Conservation (phyloP, 2,113 vertebrate species). For the Dasypus novemcinctus region DNA sequence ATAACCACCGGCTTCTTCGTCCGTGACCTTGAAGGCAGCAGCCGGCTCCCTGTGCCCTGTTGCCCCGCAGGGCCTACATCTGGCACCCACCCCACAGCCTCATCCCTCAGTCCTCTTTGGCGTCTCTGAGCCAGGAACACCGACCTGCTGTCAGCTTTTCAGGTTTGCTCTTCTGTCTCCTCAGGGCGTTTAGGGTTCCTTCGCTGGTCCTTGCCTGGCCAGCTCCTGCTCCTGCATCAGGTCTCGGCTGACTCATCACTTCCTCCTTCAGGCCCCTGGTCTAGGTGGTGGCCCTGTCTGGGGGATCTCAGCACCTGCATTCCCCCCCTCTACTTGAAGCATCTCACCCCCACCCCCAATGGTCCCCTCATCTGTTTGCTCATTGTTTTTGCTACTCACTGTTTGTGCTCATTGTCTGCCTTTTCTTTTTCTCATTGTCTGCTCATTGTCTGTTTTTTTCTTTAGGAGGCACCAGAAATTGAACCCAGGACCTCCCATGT, state of each 20-base stretch:
- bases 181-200: not conserved
- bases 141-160: not conserved
- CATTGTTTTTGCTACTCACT: too few relatives aligned
- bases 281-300: not conserved
- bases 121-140: not conserved
- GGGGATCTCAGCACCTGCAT: not conserved
- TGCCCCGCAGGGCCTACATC: not conserved
- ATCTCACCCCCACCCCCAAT: too few relatives aligned
- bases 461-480: too few relatives aligned
- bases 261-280: not conserved
- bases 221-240: not conserved
- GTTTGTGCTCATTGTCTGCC: too few relatives aligned
- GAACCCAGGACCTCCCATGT: too few relatives aligned
- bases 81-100: not conserved
- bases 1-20: not conserved
- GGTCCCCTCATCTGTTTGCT: too few relatives aligned
- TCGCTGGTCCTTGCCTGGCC: not conserved
- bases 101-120: not conserved
- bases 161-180: not conserved
- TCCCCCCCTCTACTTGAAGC: not conserved
- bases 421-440: not conserved
- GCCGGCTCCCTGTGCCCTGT: not conserved
- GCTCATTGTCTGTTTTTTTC: too few relatives aligned
- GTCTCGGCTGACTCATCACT: not conserved
- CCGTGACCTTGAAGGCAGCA: not conserved